Percentiles rank a stretch among this genome's conserved stretches.
These are phyloP conservation scores for Pelodytes ibericus DNA, from an alignment of 2,797 vertebrate genomes.

Conservation along the genomic window DNA sequence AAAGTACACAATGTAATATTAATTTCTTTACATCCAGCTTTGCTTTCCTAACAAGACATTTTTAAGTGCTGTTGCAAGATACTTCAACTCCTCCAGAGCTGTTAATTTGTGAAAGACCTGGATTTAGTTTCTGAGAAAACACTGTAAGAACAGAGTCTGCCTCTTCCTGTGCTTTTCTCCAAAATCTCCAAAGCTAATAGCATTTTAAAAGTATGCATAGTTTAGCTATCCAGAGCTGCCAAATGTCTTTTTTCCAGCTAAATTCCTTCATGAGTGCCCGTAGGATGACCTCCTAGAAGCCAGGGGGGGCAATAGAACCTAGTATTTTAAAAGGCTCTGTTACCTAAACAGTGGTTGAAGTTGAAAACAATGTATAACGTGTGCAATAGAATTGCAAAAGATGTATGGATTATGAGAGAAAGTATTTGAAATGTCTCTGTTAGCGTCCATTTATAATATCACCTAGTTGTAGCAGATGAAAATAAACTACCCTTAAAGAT, in stretches of 20 bases:
- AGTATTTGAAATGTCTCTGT: too few relatives aligned
- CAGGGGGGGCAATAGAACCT: constrained; percentile 5
- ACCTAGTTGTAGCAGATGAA: too few relatives aligned
- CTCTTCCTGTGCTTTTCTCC: constrained; percentile 10
- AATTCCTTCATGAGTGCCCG: constrained; percentile 52
- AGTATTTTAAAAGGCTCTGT: too few relatives aligned
- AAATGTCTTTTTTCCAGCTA: constrained; percentile 66
- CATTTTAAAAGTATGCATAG: constrained; percentile 76
- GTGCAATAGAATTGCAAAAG: too few relatives aligned
- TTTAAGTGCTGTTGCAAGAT: constrained; percentile 46
- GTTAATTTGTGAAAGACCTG: constrained; percentile 10
- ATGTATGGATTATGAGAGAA: too few relatives aligned
- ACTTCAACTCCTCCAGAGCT: constrained; percentile 8
- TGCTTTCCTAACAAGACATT: constrained; percentile 50
- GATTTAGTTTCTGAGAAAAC: constrained; percentile 21
- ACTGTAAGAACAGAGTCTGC: constrained; percentile 23
- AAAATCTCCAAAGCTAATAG: constrained; percentile 67
- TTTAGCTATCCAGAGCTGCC: constrained; percentile 70
- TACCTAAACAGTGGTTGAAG: too few relatives aligned
- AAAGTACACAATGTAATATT: constrained; percentile 69
- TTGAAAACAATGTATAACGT: too few relatives aligned
- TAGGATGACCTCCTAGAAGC: constrained; percentile 23
- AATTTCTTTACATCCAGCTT: constrained; percentile 12
- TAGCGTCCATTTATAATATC: too few relatives aligned
- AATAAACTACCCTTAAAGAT: too few relatives aligned